Percentiles rank a stretch among this genome's conserved stretches.
Evolutionary conservation across 1,140 invertebrate genomes (phyloP).

Genomic region (Bombus breviceps): DNA sequence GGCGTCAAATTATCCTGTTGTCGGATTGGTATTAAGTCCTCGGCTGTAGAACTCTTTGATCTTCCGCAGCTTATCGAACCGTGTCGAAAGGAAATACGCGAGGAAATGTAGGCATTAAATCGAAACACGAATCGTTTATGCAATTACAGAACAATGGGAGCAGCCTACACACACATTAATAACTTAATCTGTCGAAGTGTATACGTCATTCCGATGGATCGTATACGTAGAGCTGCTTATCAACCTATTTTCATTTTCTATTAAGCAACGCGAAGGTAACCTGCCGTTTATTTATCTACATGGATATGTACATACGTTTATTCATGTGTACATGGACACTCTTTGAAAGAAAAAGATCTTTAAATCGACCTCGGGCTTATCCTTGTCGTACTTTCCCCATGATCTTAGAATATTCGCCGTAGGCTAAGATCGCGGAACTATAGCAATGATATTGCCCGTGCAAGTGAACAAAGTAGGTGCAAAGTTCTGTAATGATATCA

Average conservation of each 20-base stretch:
- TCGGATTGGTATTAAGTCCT: conserved; percentile 28
- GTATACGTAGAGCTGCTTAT: neutral
- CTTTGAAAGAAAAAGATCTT: neutral
- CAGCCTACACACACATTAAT: neutral
- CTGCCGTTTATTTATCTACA: neutral
- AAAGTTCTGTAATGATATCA: conserved; percentile 14
- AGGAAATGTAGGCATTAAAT: conserved; percentile 10
- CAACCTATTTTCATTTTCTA: conserved; percentile 2
- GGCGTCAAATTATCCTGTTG: conserved; percentile 50
- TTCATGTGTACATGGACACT: too few species aligned
- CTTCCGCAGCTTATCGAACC: conserved; percentile 31
- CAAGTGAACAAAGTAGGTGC: neutral
- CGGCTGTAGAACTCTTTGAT: conserved; percentile 15
- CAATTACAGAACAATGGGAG: conserved; percentile 8
- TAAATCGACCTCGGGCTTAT: neutral
- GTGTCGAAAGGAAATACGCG: conserved; percentile 18
- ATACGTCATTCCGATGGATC: neutral
- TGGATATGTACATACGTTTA: too few species aligned
- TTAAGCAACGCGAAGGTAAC: neutral
- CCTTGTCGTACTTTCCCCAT: neutral
- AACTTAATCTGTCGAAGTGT: neutral
- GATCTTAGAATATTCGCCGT: neutral
- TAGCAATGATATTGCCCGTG: neutral
- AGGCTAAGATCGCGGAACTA: neutral
- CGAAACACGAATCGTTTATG: neutral